These are phyloP conservation scores for Cecropterus lyciades DNA, from an alignment of 1,140 invertebrate species.

Conservation along the genomic window DNA sequence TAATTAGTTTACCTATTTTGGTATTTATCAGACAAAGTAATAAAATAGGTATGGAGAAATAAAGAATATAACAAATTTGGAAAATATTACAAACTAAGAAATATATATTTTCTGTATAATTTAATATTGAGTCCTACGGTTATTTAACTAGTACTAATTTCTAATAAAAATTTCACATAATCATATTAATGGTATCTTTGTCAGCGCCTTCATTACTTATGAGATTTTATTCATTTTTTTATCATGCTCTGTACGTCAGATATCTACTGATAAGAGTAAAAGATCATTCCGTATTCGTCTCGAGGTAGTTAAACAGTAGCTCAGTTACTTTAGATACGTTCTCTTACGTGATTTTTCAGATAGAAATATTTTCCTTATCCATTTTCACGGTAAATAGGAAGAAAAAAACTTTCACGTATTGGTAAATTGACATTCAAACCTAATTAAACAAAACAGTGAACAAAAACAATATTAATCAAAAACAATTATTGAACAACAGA, in stretches of 20 bases:
- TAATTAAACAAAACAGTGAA: neutral
- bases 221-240: slow-evolving; percentile 16
- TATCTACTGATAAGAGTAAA: slow-evolving; percentile 19
- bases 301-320: slow-evolving; percentile 7
- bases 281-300: slow-evolving; percentile 1
- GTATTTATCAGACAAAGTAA: too few relatives aligned
- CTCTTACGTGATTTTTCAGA: slow-evolving; percentile 1
- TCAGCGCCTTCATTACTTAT: too few relatives aligned
- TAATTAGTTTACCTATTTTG: too few relatives aligned
- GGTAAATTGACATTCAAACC: slow-evolving; percentile 4
- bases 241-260: slow-evolving; percentile 22
- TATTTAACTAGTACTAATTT: too few relatives aligned
- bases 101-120: too few relatives aligned
- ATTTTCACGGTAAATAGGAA: slow-evolving; percentile 12
- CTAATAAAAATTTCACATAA: too few relatives aligned
- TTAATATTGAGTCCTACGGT: too few relatives aligned
- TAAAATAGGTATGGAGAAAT: too few relatives aligned
- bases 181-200: too few relatives aligned
- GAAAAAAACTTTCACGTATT: slow-evolving; percentile 5
- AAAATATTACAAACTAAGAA: too few relatives aligned
- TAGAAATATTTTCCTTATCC: neutral
- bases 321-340: slow-evolving; percentile 1
- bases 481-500: slow-evolving; percentile 23
- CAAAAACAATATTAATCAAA: neutral
- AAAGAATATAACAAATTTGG: too few relatives aligned